These are phyloP conservation scores for Mormyrus proboscirostris DNA, from an alignment of 2,797 vertebrate genomes.

Conservation along the genomic window DNA sequence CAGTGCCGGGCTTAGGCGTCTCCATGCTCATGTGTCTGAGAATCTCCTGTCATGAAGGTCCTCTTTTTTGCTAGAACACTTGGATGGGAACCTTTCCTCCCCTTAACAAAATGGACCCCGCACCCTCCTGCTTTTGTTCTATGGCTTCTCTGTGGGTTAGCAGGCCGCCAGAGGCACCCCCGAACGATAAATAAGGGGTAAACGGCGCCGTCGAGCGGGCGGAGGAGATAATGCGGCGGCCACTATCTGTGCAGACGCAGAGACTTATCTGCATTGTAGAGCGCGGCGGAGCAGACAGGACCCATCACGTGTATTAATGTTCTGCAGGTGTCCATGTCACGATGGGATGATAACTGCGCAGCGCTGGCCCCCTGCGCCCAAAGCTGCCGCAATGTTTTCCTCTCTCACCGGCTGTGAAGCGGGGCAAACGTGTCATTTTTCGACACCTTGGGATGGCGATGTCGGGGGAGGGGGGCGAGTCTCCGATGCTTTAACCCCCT, in stretches of 20 bases:
- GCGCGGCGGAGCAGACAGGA: slow-evolving; percentile 47
- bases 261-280: slow-evolving; percentile 53
- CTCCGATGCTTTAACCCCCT: background rate
- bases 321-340: slow-evolving; percentile 48
- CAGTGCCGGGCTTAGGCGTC: background rate
- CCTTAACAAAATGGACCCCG: background rate
- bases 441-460: background rate
- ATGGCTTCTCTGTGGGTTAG: background rate
- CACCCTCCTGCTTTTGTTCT: background rate
- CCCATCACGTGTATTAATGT: slow-evolving; percentile 52
- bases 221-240: slow-evolving; percentile 40
- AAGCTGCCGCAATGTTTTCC: background rate
- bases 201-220: slow-evolving; percentile 24
- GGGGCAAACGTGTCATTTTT: background rate
- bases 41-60: background rate
- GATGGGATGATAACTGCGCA: slow-evolving; percentile 40
- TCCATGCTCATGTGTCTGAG: background rate
- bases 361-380: background rate
- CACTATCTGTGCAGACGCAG: slow-evolving; percentile 33
- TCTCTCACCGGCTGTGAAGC: background rate
- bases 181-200: slow-evolving; percentile 42
- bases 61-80: background rate
- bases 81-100: background rate
- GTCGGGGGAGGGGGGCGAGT: background rate
- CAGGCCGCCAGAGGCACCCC: background rate